phyloP scores from a whole-genome alignment of 2,888 invertebrate genomes.

The Phengaris arion region DNA sequence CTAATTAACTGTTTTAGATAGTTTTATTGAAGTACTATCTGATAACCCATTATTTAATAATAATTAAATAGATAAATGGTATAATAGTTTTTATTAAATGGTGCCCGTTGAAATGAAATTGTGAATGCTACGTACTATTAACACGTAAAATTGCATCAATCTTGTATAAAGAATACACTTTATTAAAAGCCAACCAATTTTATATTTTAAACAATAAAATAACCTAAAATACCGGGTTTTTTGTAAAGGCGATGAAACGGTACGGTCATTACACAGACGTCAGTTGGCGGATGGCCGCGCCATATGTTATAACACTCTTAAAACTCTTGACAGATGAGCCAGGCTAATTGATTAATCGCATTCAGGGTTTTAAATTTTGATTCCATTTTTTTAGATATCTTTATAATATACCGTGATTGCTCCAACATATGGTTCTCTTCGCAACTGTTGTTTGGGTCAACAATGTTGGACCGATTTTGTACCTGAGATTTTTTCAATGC shows the following conservation, averaged over 20 bases:
- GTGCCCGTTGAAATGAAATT: background rate
- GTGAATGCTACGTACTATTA: background rate
- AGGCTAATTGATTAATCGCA: constrained; percentile 75
- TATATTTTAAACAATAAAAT: constrained; percentile 21
- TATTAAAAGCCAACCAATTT: background rate
- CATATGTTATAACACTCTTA: constrained; percentile 69
- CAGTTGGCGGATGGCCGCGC: constrained; percentile 68
- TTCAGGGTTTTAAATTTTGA: constrained; percentile 67
- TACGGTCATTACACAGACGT: constrained; percentile 68
- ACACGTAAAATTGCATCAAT: background rate
- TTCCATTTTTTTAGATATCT: constrained; percentile 67
- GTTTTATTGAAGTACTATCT: constrained; percentile 7
- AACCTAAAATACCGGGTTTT: constrained; percentile 17
- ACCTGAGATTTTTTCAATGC: constrained; percentile 33
- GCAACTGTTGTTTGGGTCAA: constrained; percentile 46
- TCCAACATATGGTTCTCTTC: constrained; percentile 73
- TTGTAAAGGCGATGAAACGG: constrained; percentile 29
- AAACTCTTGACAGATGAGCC: constrained; percentile 70
- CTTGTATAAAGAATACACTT: background rate
- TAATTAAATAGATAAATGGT: background rate
- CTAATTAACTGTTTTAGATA: constrained; percentile 9
- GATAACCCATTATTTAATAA: constrained; percentile 4
- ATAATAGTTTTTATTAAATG: background rate
- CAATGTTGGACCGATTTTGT: constrained; percentile 22
- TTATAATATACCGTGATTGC: constrained; percentile 74